Base-by-base conservation (phyloP, 2,113 vertebrate genomes). In the Benitochromis conjunctus region DNA sequence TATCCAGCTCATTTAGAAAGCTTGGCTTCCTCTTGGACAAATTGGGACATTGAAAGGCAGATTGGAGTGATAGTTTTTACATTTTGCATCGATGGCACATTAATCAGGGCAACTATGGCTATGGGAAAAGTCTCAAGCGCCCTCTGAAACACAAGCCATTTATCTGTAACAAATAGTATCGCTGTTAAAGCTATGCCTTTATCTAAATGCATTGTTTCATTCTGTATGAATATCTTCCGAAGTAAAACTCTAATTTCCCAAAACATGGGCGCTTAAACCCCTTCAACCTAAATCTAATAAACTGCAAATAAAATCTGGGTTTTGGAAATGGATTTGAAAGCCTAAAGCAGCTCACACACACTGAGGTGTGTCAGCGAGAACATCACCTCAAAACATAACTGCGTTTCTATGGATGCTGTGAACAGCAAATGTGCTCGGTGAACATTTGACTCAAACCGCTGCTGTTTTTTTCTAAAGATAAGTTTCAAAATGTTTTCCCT, bases 1-100 rank as follows among this genome's bases (percentile, higher is more conserved):
- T 94, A 92, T 94, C 90, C 91, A 80, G 87, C 91, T 94, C 92
- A 90, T 94, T 94, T 93, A 88, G 84, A 94, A 92, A 93, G 86
- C 89, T 79, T 88, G 91, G 91, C 92, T 90, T 91, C 86, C 86
- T 92, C 91, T 87, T 89, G 88, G 86, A 94, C 91, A 93, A 93
- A 94, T 92, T 92, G 87, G 91, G 90, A 94, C 93, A 93, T 89
- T 93, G 90, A 95, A 88, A 94, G 91, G 92, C 91, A 92, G 91
- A 93, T 94, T 93, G 88, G 88, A 95, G 80, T 92, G 88, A 91
- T 90, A 84, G 88, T 90, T 94, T 90, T 92, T 90, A 91, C 82
- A 93, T 93, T 94, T 91, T 84, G 84, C 86, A 92, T 88, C 86
- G 88, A 88, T 89, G 92, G 82, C 90, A 92, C 86, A 88, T 93